Base-by-base conservation (phyloP, 2,113 vertebrate species). In the Tenebrosternarchus preto region DNA sequence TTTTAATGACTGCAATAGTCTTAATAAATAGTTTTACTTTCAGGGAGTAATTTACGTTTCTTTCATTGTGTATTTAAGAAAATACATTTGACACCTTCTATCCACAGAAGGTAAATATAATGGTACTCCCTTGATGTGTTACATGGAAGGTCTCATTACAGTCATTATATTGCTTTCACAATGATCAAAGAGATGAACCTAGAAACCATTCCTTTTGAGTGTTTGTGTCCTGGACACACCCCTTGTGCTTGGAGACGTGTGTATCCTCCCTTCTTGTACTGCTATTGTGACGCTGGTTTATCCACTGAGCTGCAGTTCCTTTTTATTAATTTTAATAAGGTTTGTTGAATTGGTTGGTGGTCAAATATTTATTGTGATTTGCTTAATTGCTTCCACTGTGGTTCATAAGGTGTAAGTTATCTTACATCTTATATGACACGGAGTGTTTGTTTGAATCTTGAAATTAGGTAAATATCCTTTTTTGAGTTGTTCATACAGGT, bases 11-110 rank as follows among this genome's bases (percentile, higher is more conserved):
- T 67, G 16, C 63, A 16, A 57, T 36, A 57, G 1, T 36, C 27
- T 12, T 67, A 78, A 67, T 73, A 78, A 57, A 73, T 17, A 5
- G 55, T 59, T 59, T n/a, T 67, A 68, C 53, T 31, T 73, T 50
- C 64, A 27, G 46, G 24, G 0, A 33, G 20, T n/a, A 6, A 16
- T 16, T 25, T 36, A 57, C 15, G n/a, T 56, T 19, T 22, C 20
- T 19, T 60, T 36, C n/a, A 59, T 36, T 59, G 31, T 57, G 12
- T 22, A 59, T n/a, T 57, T 59, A 4, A 66, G 63, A 66, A 66
- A 63, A 63, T 22, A 17, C 16, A 4, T 3, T 50, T 55, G 6
- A 31, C 24, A 15, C 4, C 12, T 73, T 2, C 25, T 59, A 73
- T 27, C 31, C 33, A 24, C 29, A 73, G 53, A 59, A 22, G 11